A percentile compares a stretch with the other conserved stretches of the same genome.
Conservation (phyloP, 2,888 invertebrate genomes). For the Macrophya alboannulata region DNA sequence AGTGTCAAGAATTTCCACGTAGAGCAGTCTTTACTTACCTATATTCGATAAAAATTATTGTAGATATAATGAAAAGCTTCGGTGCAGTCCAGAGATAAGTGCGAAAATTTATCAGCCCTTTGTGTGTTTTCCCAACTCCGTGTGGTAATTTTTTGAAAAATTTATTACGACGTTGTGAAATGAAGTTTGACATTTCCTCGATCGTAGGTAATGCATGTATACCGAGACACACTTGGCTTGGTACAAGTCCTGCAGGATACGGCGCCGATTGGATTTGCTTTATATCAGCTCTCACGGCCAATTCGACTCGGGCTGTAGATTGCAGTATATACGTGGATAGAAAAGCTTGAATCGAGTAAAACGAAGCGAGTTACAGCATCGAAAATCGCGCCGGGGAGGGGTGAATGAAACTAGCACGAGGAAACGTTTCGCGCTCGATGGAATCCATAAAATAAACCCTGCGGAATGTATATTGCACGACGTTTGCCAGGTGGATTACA, state of each 20-base stretch:
- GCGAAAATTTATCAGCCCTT: too few relatives aligned
- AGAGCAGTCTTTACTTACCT: neutral
- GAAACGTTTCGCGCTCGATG: conserved; percentile 37
- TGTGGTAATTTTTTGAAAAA: neutral
- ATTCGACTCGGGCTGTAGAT: conserved; percentile 42
- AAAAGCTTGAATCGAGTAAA: conserved; percentile 42
- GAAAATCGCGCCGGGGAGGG: neutral
- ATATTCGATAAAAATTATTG: too few relatives aligned
- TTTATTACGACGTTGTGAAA: neutral
- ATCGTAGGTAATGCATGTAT: neutral
- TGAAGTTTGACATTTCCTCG: neutral
- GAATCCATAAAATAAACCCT: conserved; percentile 41
- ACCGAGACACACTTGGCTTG: neutral
- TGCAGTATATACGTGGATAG: conserved; percentile 12
- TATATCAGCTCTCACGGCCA: conserved; percentile 34
- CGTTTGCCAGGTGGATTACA: conserved; percentile 13
- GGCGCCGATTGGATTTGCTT: conserved; percentile 33
- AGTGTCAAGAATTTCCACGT: neutral
- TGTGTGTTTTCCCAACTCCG: neutral
- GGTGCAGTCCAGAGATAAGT: too few relatives aligned
- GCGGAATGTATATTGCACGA: conserved; percentile 11
- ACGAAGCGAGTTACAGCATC: conserved; percentile 36
- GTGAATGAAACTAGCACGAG: conserved; percentile 19
- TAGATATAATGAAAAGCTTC: too few relatives aligned
- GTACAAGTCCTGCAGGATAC: conserved; percentile 23